Conservation (phyloP, 2,888 invertebrate species). For the Epiblema foenella region DNA sequence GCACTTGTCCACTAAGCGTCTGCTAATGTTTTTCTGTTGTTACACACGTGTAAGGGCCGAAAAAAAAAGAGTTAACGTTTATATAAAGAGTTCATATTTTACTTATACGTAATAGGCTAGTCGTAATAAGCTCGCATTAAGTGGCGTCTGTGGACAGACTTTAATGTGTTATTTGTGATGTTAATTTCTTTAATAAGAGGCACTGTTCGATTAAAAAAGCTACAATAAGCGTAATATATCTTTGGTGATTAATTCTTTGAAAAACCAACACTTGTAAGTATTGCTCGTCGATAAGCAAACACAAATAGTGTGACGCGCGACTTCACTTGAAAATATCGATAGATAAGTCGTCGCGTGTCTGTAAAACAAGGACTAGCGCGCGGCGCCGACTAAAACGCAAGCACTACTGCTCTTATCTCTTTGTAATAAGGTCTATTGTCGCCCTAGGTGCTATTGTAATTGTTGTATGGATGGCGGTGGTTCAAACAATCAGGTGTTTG, state of each 20-base stretch:
- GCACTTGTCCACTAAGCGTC: slow-evolving; percentile 29
- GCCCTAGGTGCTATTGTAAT: slow-evolving; percentile 49
- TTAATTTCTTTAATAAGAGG: slow-evolving; percentile 4
- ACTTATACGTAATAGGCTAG: neutral
- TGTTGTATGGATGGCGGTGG: slow-evolving; percentile 67
- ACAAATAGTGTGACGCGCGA: slow-evolving; percentile 76
- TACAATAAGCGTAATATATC: neutral
- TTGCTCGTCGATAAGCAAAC: slow-evolving; percentile 72
- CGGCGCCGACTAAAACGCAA: slow-evolving; percentile 48
- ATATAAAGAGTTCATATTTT: neutral
- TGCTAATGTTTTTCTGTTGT: slow-evolving; percentile 31
- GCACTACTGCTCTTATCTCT: slow-evolving; percentile 43
- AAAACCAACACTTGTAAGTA: slow-evolving; percentile 48
- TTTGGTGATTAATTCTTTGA: slow-evolving; percentile 1
- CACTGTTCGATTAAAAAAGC: neutral
- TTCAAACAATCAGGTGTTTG: slow-evolving; percentile 82
- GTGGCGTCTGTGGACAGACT: slow-evolving; percentile 7
- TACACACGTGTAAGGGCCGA: slow-evolving; percentile 23
- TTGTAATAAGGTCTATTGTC: slow-evolving; percentile 49
- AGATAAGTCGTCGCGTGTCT: slow-evolving; percentile 78
- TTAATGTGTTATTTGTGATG: slow-evolving; percentile 4
- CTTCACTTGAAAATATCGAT: slow-evolving; percentile 76
- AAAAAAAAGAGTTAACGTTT: neutral
- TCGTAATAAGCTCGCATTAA: neutral
- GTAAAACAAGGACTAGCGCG: slow-evolving; percentile 52